Percentiles rank a stretch among this genome's conserved stretches.
phyloP scores from a whole-genome alignment of 2,797 vertebrate genomes.

The Leucoraja ocellata region DNA sequence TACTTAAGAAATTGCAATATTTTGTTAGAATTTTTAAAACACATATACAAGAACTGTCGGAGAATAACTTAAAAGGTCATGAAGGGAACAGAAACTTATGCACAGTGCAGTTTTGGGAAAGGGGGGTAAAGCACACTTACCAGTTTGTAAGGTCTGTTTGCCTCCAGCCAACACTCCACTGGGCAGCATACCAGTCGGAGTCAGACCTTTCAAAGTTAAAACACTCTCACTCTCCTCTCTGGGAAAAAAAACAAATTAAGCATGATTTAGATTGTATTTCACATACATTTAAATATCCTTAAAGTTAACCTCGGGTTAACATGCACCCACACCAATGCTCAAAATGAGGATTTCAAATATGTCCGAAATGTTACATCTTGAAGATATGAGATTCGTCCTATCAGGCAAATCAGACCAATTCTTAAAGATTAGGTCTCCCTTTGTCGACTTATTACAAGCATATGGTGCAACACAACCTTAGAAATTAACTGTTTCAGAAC shows the following conservation, averaged over 20 bases:
- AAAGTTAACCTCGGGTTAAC: neutral
- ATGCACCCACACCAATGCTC: no score
- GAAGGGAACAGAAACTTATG: neutral
- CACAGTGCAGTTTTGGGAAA: neutral
- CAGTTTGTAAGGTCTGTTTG: conserved; percentile 71
- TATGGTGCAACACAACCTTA: no score
- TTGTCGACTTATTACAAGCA: no score
- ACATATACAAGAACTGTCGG: neutral
- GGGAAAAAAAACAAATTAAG: conserved; percentile 39
- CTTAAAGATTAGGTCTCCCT: no score
- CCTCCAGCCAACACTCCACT: conserved; percentile 72
- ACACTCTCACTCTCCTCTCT: conserved; percentile 79
- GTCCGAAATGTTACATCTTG: no score
- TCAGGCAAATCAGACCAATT: no score
- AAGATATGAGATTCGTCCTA: no score
- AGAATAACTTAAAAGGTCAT: neutral
- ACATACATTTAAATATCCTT: neutral
- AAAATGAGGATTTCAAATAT: no score
- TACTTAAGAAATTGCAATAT: neutral
- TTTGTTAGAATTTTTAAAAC: neutral
- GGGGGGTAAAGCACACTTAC: conserved; percentile 52
- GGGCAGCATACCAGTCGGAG: conserved; percentile 73
- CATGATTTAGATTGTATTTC: neutral
- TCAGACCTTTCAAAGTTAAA: conserved; percentile 72
- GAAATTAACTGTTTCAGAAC: no score